Conservation (phyloP, 2,888 invertebrate species). For the Parnassius smintheus region DNA sequence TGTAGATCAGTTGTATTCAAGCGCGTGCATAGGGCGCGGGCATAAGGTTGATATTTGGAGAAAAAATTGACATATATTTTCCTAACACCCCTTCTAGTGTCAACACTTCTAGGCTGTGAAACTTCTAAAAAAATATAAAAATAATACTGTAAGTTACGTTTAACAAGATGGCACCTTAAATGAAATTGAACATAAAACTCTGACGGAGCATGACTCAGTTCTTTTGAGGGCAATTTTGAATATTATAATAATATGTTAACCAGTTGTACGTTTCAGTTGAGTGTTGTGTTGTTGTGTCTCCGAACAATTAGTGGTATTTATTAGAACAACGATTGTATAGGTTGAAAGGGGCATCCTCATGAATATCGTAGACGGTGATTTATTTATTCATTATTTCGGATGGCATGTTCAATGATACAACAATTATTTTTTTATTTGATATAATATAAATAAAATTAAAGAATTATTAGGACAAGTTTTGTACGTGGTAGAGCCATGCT, state of each 20-base stretch:
- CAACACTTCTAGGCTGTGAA: too few species aligned
- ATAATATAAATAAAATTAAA: too few species aligned
- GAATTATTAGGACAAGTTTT: too few species aligned
- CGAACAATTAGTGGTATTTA: conserved; percentile 74
- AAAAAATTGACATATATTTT: too few species aligned
- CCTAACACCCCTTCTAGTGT: too few species aligned
- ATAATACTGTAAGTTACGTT: not conserved
- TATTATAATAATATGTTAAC: conserved; percentile 79
- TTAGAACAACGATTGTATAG: conserved; percentile 62
- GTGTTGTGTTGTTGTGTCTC: conserved; percentile 47
- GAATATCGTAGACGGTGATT: conserved; percentile 26
- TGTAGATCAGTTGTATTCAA: too few species aligned
- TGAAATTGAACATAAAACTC: conserved; percentile 59
- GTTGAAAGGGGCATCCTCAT: conserved; percentile 30
- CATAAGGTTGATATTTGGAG: too few species aligned
- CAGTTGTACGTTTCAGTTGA: conserved; percentile 50
- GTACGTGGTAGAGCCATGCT: too few species aligned
- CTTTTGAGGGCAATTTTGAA: conserved; percentile 70
- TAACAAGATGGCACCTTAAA: conserved; percentile 48
- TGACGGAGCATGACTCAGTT: conserved; percentile 74
- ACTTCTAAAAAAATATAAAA: too few species aligned
- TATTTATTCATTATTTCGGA: conserved; percentile 11
- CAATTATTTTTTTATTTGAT: too few species aligned
- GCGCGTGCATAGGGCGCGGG: too few species aligned
- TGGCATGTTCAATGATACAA: too few species aligned